phyloP scores from a whole-genome alignment of 1,140 invertebrate species.

The Apis dorsata region DNA sequence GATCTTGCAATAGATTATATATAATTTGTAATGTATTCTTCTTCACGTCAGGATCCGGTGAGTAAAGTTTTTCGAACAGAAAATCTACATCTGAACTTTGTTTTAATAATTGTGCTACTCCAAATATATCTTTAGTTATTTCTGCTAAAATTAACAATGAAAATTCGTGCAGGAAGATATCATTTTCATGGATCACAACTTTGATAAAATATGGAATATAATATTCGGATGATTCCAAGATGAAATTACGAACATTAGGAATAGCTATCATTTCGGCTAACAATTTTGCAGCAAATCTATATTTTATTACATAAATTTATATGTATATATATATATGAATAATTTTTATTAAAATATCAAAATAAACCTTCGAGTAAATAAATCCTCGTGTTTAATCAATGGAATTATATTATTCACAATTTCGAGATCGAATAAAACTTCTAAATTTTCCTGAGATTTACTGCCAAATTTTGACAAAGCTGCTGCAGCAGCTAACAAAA shows the following conservation, averaged over 20 bases:
- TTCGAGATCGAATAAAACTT: constrained; percentile 69
- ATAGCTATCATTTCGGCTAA: constrained; percentile 71
- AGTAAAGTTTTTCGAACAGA: constrained; percentile 66
- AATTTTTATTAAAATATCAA: background rate
- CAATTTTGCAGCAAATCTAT: constrained; percentile 74
- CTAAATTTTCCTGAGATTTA: constrained; percentile 64
- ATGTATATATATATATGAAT: background rate
- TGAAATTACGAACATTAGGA: constrained; percentile 59
- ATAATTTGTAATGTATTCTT: constrained; percentile 74
- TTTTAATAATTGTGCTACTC: constrained; percentile 61
- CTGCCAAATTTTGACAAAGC: constrained; percentile 69
- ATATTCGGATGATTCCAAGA: constrained; percentile 57
- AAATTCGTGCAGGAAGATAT: constrained; percentile 75
- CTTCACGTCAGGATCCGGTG: constrained; percentile 72
- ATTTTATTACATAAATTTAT: background rate
- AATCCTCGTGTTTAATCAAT: constrained; percentile 70
- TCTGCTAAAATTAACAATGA: constrained; percentile 70
- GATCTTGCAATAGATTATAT: constrained; percentile 70
- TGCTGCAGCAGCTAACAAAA: constrained; percentile 66
- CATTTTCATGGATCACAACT: constrained; percentile 60
- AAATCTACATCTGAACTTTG: constrained; percentile 56
- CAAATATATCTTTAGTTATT: constrained; percentile 67
- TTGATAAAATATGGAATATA: constrained; percentile 65
- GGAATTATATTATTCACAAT: constrained; percentile 66
- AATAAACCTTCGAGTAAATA: constrained; percentile 70